Conservation (phyloP, 37 sponge, comb jelly and placozoan genomes). For the Ianthella basta region DNA sequence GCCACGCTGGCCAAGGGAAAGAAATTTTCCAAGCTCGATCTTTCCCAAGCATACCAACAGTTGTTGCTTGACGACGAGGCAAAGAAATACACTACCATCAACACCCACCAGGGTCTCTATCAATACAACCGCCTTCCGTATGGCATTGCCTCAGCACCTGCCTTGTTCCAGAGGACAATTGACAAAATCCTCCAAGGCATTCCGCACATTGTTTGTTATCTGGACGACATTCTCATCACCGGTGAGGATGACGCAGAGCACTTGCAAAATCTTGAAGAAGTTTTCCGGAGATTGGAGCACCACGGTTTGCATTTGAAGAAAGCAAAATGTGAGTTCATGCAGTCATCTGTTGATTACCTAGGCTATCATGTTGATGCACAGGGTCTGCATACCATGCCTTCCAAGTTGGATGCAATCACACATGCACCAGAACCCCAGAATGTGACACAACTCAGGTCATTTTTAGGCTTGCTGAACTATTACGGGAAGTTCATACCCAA, state of each 20-base stretch:
- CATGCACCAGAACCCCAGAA: slow-evolving; percentile 6
- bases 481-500: slow-evolving; percentile 33
- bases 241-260: background rate
- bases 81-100: slow-evolving; percentile 9
- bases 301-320: background rate
- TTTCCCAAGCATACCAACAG: slow-evolving; percentile 29
- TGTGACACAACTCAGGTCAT: slow-evolving; percentile 15
- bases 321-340: slow-evolving; percentile 16
- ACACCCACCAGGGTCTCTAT: slow-evolving; percentile 31
- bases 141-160: slow-evolving; percentile 39
- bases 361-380: slow-evolving; percentile 11
- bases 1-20: slow-evolving; percentile 13
- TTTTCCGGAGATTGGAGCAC: background rate
- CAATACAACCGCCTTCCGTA: slow-evolving; percentile 35
- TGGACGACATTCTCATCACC: slow-evolving; percentile 51
- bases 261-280: background rate
- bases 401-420: slow-evolving; percentile 20
- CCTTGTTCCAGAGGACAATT: slow-evolving; percentile 37
- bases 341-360: slow-evolving; percentile 15
- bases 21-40: slow-evolving; percentile 37
- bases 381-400: slow-evolving; percentile 22
- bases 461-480: slow-evolving; percentile 28
- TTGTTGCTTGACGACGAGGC: background rate
- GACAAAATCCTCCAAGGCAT: slow-evolving; percentile 33
- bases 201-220: slow-evolving; percentile 4